phyloP scores from a whole-genome alignment of 2,797 vertebrate species.

The Acrossocheilus wenchowensis region DNA sequence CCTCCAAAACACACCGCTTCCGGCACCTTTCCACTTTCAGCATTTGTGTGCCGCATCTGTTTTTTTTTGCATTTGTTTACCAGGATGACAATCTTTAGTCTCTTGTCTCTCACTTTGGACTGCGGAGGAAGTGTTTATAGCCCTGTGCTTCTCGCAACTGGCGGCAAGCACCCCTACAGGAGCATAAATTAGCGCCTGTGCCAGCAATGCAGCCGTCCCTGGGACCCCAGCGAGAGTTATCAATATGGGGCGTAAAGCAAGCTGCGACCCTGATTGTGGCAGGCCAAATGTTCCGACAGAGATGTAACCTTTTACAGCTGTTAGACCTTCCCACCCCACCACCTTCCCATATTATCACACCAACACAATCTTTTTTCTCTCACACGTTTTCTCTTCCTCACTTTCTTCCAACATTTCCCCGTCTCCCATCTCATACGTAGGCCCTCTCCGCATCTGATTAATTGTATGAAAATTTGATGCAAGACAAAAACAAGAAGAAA shows the following conservation, averaged over 20 bases:
- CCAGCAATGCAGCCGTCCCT: conserved; percentile 65
- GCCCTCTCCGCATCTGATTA: conserved; percentile 24
- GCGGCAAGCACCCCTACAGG: conserved; percentile 68
- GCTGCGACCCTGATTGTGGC: conserved; percentile 75
- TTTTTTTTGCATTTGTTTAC: conserved; percentile 60
- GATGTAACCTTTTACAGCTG: conserved; percentile 72
- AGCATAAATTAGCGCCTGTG: conserved; percentile 80
- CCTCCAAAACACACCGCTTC: conserved; percentile 65
- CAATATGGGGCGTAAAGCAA: conserved; percentile 82
- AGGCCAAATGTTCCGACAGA: conserved; percentile 76
- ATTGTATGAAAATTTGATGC: conserved; percentile 44
- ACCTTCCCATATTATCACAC: conserved; percentile 38
- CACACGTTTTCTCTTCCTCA: conserved; percentile 36
- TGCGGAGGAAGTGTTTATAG: conserved; percentile 70
- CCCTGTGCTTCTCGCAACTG: conserved; percentile 67
- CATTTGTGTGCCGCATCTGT: conserved; percentile 64
- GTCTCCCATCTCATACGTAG: neutral
- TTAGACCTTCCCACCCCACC: conserved; percentile 49
- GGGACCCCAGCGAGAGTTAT: conserved; percentile 73
- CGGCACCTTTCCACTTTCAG: conserved; percentile 72
- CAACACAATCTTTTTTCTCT: conserved; percentile 28
- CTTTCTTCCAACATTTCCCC: conserved; percentile 15
- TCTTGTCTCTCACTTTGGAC: conserved; percentile 76
- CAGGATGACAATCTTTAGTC: conserved; percentile 65
- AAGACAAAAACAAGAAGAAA: conserved; percentile 7